These are phyloP conservation scores for Palythoa grandis DNA, from an alignment of 92 coral and sea anemone species.

Conservation along the genomic window DNA sequence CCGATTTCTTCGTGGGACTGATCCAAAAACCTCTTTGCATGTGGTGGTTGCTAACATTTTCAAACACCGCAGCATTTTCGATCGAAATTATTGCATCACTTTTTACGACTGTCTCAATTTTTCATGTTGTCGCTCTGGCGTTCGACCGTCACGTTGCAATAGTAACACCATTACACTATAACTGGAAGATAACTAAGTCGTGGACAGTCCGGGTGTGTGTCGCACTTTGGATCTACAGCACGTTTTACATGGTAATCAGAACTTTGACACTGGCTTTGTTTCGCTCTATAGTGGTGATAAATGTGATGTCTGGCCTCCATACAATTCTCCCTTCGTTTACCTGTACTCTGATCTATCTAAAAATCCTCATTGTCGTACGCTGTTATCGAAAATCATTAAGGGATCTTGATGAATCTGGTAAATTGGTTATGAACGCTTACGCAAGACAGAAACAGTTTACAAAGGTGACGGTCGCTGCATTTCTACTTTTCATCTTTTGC, in stretches of 20 bases:
- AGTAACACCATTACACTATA: constrained; percentile 62
- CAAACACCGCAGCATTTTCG: constrained; percentile 21
- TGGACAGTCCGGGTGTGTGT: constrained; percentile 37
- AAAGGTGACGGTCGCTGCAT: constrained; percentile 53
- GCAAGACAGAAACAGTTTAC: constrained; percentile 74
- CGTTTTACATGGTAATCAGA: constrained; percentile 65
- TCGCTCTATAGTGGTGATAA: constrained; percentile 48
- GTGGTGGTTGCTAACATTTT: constrained; percentile 80
- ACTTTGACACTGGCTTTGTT: constrained; percentile 46
- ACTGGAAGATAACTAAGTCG: constrained; percentile 51
- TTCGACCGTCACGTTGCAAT: constrained; percentile 79
- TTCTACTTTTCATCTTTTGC: constrained; percentile 68
- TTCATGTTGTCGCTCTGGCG: constrained; percentile 67
- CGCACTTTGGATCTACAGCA: constrained; percentile 64
- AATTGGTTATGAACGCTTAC: constrained; percentile 70
- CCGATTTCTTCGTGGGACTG: constrained; percentile 75
- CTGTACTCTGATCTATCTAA: constrained; percentile 55
- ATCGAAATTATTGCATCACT: constrained; percentile 71
- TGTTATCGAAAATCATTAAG: constrained; percentile 52
- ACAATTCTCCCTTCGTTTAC: constrained; percentile 75
- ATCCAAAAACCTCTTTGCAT: constrained; percentile 66
- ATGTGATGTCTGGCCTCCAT: constrained; percentile 71
- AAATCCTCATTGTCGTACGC: constrained; percentile 52
- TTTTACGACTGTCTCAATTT: constrained; percentile 69
- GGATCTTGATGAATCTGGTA: constrained; percentile 65